A percentile compares a stretch with the other conserved stretches of the same genome.
Evolutionary conservation across 1,140 invertebrate species (phyloP).

Genomic region (Drosophila oshimai): DNA sequence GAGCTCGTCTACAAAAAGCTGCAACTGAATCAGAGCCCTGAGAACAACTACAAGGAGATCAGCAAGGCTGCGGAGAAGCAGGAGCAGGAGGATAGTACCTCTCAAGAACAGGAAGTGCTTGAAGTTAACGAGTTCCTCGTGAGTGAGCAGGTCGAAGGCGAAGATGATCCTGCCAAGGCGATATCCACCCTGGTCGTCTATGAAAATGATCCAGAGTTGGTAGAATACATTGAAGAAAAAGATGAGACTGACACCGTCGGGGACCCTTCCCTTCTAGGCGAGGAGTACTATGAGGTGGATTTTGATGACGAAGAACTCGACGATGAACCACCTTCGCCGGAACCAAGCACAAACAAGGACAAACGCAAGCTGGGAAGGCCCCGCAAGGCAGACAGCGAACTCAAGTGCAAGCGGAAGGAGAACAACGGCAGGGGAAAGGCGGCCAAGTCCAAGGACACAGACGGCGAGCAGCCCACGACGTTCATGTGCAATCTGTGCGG

Average conservation of each 20-base stretch:
- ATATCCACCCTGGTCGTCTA: slow-evolving; percentile 19
- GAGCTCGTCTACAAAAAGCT: slow-evolving; percentile 42
- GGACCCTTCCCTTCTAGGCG: background rate
- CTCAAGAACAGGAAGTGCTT: background rate
- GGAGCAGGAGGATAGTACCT: background rate
- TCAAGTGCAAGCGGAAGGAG: slow-evolving; percentile 41
- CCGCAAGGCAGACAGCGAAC: slow-evolving; percentile 49
- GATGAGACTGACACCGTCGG: slow-evolving; percentile 11
- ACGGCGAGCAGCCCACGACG: background rate
- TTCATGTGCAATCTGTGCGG: slow-evolving; percentile 67
- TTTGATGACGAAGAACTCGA: slow-evolving; percentile 14
- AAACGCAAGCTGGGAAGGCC: slow-evolving; percentile 45
- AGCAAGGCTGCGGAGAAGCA: background rate
- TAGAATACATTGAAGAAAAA: slow-evolving; percentile 7
- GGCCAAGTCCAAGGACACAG: background rate
- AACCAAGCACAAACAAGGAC: background rate
- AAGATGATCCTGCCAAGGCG: background rate
- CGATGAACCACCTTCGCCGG: slow-evolving; percentile 37
- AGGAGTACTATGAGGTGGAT: slow-evolving; percentile 17
- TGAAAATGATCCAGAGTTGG: background rate
- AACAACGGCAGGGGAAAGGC: background rate
- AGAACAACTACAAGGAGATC: background rate
- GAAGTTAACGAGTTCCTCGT: background rate
- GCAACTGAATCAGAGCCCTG: background rate
- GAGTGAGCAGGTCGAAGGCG: background rate